These are phyloP conservation scores for Zaprionus capensis DNA, from an alignment of 1,140 invertebrate genomes.

Conservation along the genomic window DNA sequence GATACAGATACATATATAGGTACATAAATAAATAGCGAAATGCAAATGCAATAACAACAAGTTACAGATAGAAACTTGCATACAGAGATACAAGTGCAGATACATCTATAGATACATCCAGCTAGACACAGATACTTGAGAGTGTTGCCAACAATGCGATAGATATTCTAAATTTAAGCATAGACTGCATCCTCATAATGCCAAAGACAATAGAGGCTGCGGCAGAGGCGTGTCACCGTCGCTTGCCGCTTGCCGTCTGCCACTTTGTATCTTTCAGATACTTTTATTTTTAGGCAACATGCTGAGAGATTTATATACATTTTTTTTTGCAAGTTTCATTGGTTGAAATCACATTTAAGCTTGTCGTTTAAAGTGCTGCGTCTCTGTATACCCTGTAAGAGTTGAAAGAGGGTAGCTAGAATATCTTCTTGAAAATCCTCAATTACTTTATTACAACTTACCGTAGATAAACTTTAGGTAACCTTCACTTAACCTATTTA, in stretches of 20 bases:
- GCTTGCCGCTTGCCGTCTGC: background rate
- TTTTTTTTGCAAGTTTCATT: constrained; percentile 21
- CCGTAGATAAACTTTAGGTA: too few relatives aligned
- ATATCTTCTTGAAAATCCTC: background rate
- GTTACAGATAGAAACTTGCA: constrained; percentile 15
- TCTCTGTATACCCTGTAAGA: constrained; percentile 4
- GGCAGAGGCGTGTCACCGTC: constrained; percentile 12
- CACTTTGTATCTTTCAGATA: constrained; percentile 25
- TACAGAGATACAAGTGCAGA: constrained; percentile 6
- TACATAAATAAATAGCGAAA: constrained; percentile 13
- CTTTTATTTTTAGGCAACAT: constrained; percentile 51
- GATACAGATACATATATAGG: background rate
- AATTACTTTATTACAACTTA: too few relatives aligned
- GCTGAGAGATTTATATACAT: constrained; percentile 27
- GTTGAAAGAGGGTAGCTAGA: background rate
- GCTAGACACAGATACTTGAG: constrained; percentile 2
- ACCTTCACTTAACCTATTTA: too few relatives aligned
- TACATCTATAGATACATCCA: constrained; percentile 14
- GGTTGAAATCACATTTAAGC: constrained; percentile 49
- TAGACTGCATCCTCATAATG: constrained; percentile 43
- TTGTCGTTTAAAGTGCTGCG: constrained; percentile 57
- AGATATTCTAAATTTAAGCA: constrained; percentile 67
- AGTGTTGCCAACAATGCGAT: constrained; percentile 56
- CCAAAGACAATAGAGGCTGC: constrained; percentile 23
- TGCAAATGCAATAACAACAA: constrained; percentile 41